Evolutionary conservation across 1,140 invertebrate species (phyloP).

Genomic region (Sipha flava): DNA sequence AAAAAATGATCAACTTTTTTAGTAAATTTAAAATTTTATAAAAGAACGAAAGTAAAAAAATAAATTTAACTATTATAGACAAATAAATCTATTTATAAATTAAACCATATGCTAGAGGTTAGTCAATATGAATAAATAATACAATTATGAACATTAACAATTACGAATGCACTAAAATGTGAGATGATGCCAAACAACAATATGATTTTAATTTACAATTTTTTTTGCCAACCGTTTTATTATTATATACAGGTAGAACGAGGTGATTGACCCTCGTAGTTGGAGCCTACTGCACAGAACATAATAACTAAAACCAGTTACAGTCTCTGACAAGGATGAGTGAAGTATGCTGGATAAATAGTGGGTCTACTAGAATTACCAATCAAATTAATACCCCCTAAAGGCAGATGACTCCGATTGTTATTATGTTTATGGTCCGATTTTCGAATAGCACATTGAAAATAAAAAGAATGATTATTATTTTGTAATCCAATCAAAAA

Average conservation of each 20-base stretch:
- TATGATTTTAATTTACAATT: neutral
- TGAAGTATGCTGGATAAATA: constrained; percentile 13
- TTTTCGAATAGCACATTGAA: neutral
- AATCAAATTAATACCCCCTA: neutral
- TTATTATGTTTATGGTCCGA: neutral
- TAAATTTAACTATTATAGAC: neutral
- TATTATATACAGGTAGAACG: constrained; percentile 12
- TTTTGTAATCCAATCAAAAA: neutral
- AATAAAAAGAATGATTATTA: constrained; percentile 1
- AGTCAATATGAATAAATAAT: neutral
- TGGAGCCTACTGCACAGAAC: neutral
- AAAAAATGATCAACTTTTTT: neutral
- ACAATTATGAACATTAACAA: neutral
- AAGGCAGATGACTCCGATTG: neutral
- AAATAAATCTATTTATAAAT: neutral
- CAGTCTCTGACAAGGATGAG: neutral
- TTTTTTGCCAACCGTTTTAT: constrained; percentile 20
- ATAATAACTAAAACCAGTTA: constrained; percentile 31
- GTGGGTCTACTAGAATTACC: neutral
- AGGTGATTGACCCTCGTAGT: constrained; percentile 18
- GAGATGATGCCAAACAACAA: neutral
- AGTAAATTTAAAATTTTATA: too few relatives aligned
- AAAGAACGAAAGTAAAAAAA: too few relatives aligned
- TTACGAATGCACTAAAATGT: neutral
- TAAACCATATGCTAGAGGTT: neutral